phyloP scores from a whole-genome alignment of 2,888 invertebrate species.

The Eumerus sabulonum region DNA sequence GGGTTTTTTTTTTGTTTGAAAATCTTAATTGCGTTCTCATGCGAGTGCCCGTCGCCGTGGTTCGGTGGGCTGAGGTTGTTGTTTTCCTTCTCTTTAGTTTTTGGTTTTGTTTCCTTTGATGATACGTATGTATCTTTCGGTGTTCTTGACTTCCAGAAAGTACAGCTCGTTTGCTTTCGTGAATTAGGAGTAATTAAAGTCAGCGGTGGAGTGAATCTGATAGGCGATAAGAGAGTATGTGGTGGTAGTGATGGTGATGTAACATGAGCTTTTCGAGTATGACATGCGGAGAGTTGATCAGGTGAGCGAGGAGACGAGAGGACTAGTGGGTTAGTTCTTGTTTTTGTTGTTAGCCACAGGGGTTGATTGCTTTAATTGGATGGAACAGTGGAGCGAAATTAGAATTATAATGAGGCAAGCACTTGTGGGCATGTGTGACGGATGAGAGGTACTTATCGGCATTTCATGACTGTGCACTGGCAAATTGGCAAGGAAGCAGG shows the following conservation, averaged over 20 bases:
- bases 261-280: constrained; percentile 19
- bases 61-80: constrained; percentile 22
- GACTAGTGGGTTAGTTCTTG: constrained; percentile 12
- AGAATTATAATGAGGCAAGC: constrained; percentile 23
- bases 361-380: constrained; percentile 41
- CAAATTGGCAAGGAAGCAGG: no score
- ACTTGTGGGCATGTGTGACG: constrained; percentile 4
- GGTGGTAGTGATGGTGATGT: constrained; percentile 53
- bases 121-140: no score
- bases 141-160: constrained; percentile 27
- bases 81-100: no score
- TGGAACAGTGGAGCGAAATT: constrained; percentile 24
- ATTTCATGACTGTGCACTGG: no score
- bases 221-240: neutral
- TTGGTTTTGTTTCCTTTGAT: constrained; percentile 13
- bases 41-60: constrained; percentile 42
- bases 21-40: constrained; percentile 50
- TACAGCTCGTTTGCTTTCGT: constrained; percentile 59
- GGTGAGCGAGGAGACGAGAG: constrained; percentile 17
- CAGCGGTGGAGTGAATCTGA: constrained; percentile 3
- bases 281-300: constrained; percentile 40
- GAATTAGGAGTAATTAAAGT: constrained; percentile 66
- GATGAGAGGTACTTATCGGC: no score
- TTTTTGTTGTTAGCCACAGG: constrained; percentile 10
- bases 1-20: constrained; percentile 18